Percentiles rank a stretch among this genome's conserved stretches.
phyloP scores from a whole-genome alignment of 2,888 invertebrate species.

The Sinelater perroti region DNA sequence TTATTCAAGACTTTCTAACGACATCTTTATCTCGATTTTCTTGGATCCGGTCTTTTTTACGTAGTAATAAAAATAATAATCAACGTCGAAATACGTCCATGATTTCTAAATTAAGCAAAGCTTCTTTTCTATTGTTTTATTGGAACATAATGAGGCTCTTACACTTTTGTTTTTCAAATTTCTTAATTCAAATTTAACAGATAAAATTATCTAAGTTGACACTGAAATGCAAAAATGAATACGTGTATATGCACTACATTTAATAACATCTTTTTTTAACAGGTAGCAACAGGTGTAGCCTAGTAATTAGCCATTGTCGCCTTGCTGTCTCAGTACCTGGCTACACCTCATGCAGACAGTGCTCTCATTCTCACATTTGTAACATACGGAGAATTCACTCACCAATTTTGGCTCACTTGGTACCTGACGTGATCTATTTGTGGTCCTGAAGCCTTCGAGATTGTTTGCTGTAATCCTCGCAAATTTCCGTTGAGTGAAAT shows the following conservation, averaged over 20 bases:
- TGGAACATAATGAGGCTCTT: too few relatives aligned
- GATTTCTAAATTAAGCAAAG: too few relatives aligned
- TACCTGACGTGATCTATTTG: slow-evolving; percentile 48
- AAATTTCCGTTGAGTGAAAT: slow-evolving; percentile 32
- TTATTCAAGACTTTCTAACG: too few relatives aligned
- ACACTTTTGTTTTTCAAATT: too few relatives aligned
- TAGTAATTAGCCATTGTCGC: slow-evolving; percentile 61
- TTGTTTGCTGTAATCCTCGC: slow-evolving; percentile 25
- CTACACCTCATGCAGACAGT: slow-evolving; percentile 48
- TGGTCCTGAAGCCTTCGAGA: slow-evolving; percentile 41
- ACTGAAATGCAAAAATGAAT: not conserved
- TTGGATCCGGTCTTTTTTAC: too few relatives aligned
- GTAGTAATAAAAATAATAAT: too few relatives aligned
- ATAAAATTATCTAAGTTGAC: not conserved
- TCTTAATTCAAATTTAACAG: too few relatives aligned
- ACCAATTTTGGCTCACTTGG: slow-evolving; percentile 48
- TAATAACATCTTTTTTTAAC: slow-evolving; percentile 28
- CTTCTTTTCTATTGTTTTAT: too few relatives aligned
- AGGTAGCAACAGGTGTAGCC: slow-evolving; percentile 58
- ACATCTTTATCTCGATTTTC: too few relatives aligned
- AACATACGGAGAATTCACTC: slow-evolving; percentile 46
- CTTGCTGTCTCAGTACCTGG: slow-evolving; percentile 61
- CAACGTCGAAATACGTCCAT: too few relatives aligned
- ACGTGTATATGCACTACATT: too few relatives aligned
- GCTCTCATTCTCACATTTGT: slow-evolving; percentile 46